Percentiles rank a stretch among this genome's conserved stretches.
Evolutionary conservation across 2,888 invertebrate species (phyloP).

Genomic region (Netelia fuscicornis): DNA sequence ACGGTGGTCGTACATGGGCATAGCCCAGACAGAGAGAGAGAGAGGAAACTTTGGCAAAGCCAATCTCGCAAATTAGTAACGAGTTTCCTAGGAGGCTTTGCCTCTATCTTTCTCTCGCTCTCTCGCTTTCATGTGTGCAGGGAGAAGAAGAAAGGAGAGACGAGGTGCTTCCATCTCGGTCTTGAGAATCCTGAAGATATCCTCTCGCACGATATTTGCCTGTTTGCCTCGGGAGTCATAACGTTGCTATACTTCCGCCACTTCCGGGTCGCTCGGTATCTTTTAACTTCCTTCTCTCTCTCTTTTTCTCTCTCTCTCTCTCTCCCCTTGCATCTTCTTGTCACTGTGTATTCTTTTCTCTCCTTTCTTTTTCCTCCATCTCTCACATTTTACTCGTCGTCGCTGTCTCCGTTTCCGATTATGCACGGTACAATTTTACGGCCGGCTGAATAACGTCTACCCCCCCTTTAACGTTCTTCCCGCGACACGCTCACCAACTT

Average conservation of each 20-base stretch:
- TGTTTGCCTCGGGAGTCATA: constrained; percentile 43
- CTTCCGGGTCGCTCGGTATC: constrained; percentile 32
- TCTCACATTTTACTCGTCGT: constrained; percentile 16
- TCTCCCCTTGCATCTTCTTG: constrained; percentile 8
- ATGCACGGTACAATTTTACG: constrained; percentile 57
- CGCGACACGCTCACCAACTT: constrained; percentile 28
- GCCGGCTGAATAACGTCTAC: constrained; percentile 37
- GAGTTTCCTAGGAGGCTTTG: constrained; percentile 58
- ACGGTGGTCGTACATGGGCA: constrained; percentile 10
- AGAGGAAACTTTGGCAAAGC: constrained; percentile 61
- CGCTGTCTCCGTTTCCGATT: constrained; percentile 55
- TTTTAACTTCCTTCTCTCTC: neutral
- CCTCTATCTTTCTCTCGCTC: constrained; percentile 14
- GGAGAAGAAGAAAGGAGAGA: constrained; percentile 14
- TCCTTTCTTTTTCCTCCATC: constrained; percentile 18
- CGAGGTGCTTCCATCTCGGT: constrained; percentile 13
- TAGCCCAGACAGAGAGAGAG: neutral
- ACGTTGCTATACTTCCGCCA: constrained; percentile 31
- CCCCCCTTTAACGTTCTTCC: neutral
- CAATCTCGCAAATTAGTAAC: constrained; percentile 67
- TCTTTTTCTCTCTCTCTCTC: neutral
- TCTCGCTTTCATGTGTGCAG: constrained; percentile 2
- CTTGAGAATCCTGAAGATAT: constrained; percentile 48
- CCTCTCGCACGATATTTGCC: constrained; percentile 53
- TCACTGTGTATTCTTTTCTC: neutral